Percentiles rank a stretch among this genome's conserved stretches.
phyloP scores from a whole-genome alignment of 2,113 vertebrate species.

The Serinus canaria region DNA sequence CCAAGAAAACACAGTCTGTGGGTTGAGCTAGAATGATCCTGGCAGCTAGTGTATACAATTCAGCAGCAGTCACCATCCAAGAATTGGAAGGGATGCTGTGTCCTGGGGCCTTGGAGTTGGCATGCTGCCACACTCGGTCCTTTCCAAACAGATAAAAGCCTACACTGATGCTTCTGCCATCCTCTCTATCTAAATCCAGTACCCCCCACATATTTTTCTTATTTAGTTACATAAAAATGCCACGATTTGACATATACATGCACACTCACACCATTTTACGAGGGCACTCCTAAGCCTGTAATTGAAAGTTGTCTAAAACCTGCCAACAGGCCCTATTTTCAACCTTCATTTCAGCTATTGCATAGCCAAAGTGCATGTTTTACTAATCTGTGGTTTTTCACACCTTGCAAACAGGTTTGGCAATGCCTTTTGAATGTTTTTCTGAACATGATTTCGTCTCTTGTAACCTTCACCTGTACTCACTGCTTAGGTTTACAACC shows the following conservation, averaged over 20 bases:
- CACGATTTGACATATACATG: background rate
- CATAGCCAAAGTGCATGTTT: background rate
- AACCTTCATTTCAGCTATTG: background rate
- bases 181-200: background rate
- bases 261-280: background rate
- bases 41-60: background rate
- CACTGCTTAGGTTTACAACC: background rate
- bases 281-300: background rate
- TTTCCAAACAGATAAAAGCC: background rate
- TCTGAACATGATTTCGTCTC: background rate
- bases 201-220: background rate
- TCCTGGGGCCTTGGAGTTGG: background rate
- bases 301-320: background rate
- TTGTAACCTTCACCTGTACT: background rate
- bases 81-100: background rate
- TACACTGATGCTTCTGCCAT: background rate
- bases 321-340: background rate
- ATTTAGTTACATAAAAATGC: background rate
- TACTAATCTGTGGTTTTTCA: background rate
- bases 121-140: background rate
- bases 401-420: background rate
- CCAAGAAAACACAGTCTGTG: background rate
- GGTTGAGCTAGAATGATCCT: conserved; percentile 3
- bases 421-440: background rate
- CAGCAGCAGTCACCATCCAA: background rate